Conservation (phyloP, 2,797 vertebrate genomes). For the Semotilus atromaculatus region DNA sequence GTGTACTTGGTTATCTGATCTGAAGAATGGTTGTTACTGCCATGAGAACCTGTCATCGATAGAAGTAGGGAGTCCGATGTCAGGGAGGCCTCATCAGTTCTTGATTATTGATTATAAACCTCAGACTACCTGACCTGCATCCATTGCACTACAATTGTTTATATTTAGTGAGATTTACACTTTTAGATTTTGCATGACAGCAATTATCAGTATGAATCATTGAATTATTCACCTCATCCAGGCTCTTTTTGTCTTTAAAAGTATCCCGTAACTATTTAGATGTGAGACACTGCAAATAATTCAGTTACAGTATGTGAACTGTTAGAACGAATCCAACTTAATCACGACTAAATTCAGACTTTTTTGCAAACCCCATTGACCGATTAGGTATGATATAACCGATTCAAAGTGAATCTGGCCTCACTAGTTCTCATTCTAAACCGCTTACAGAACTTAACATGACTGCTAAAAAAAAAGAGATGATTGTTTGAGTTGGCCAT, state of each 20-base stretch:
- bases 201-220: not conserved
- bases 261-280: not conserved
- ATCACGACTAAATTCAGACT: not conserved
- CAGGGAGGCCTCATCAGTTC: not conserved
- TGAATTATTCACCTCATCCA: not conserved
- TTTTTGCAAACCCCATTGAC: not conserved
- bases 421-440: not conserved
- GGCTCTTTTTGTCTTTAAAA: not conserved
- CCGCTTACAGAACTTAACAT: not conserved
- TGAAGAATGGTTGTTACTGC: conserved; percentile 27
- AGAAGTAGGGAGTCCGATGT: not conserved
- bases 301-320: not conserved
- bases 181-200: not conserved
- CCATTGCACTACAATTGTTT: not conserved
- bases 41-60: not conserved
- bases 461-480: not conserved
- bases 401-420: not conserved
- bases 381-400: not conserved
- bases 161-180: not conserved
- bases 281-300: not conserved
- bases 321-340: not conserved
- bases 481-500: no score
- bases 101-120: not conserved
- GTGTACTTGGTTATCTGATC: conserved; percentile 36
- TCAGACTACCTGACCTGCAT: not conserved